These are phyloP conservation scores for Drosophila kanekoi DNA, from an alignment of 2,888 invertebrate genomes.

Conservation along the genomic window DNA sequence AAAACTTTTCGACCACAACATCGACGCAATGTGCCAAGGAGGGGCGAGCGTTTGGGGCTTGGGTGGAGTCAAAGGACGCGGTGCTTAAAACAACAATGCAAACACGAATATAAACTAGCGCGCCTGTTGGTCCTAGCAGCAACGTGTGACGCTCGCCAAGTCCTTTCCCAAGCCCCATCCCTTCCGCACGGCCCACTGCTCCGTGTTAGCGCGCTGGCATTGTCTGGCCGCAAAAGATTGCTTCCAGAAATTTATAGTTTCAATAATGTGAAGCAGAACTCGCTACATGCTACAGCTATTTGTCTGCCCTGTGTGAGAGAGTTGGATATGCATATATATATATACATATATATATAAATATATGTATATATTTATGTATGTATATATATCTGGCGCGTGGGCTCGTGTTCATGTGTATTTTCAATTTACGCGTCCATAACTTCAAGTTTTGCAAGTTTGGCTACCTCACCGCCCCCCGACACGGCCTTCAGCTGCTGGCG, in stretches of 20 bases:
- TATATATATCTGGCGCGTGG: constrained; percentile 24
- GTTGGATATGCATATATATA: constrained; percentile 6
- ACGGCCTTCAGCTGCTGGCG: constrained; percentile 23
- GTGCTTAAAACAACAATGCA: constrained; percentile 70
- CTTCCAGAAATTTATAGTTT: constrained; percentile 77
- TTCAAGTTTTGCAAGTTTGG: constrained; percentile 76
- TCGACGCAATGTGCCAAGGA: constrained; percentile 53
- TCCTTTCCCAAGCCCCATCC: not conserved
- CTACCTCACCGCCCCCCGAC: constrained; percentile 16
- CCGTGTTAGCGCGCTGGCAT: constrained; percentile 27
- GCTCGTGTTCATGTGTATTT: constrained; percentile 72
- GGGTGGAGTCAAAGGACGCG: constrained; percentile 25
- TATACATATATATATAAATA: constrained; percentile 10
- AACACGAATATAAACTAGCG: constrained; percentile 56
- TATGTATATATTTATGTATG: not conserved
- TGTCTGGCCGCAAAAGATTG: constrained; percentile 80
- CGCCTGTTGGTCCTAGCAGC: constrained; percentile 24
- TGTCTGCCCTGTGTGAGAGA: constrained; percentile 46
- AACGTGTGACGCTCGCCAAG: constrained; percentile 13
- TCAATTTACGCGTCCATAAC: constrained; percentile 80
- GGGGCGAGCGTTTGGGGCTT: not conserved
- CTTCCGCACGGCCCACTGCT: not conserved
- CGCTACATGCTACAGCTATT: constrained; percentile 63
- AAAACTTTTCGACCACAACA: constrained; percentile 79
- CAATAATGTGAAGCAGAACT: constrained; percentile 73